Evolutionary conservation across 30 jellyfish, hydroid and myxozoan genomes (phyloP).

Genomic region (Hydractinia echinata): DNA sequence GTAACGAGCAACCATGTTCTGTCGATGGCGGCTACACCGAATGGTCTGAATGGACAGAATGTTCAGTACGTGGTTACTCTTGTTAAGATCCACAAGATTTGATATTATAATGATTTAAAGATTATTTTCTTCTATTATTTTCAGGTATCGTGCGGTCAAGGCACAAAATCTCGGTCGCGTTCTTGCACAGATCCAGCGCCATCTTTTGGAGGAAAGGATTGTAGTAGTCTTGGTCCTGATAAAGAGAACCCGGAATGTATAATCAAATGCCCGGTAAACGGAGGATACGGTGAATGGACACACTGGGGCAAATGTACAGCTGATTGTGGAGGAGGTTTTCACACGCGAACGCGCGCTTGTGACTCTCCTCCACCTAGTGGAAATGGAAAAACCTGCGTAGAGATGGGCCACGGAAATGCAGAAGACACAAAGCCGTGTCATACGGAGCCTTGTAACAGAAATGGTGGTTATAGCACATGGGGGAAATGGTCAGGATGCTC

Average conservation of each 20-base stretch:
- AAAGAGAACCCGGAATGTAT: not conserved
- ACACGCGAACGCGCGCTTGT: conserved; percentile 24
- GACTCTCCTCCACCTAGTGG: conserved; percentile 30
- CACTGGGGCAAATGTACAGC: conserved; percentile 16
- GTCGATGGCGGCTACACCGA: conserved; percentile 25
- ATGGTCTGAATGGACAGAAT: conserved; percentile 16
- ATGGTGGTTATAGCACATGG: conserved; percentile 25
- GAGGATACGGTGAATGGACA: conserved; percentile 28
- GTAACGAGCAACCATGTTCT: conserved; percentile 25
- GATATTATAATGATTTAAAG: too few species aligned
- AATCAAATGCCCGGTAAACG: not conserved
- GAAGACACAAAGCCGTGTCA: conserved; percentile 30
- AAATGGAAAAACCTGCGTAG: conserved; percentile 21
- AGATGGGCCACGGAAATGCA: conserved; percentile 16
- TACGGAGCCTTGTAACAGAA: conserved; percentile 10
- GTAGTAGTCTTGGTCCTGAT: conserved; percentile 1
- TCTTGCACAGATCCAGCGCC: conserved; percentile 15
- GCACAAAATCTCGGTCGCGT: not conserved
- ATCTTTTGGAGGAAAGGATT: conserved; percentile 14
- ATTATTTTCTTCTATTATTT: not conserved
- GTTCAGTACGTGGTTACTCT: conserved; percentile 9
- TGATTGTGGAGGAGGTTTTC: conserved; percentile 22
- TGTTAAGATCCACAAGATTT: too few species aligned
- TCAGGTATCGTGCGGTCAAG: conserved; percentile 22
- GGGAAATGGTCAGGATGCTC: conserved; percentile 10